Evolutionary conservation across 2,888 invertebrate genomes (phyloP), one percentile per base, ranked within the genome.

Genomic region (Eupithecia centaureata): DNA sequence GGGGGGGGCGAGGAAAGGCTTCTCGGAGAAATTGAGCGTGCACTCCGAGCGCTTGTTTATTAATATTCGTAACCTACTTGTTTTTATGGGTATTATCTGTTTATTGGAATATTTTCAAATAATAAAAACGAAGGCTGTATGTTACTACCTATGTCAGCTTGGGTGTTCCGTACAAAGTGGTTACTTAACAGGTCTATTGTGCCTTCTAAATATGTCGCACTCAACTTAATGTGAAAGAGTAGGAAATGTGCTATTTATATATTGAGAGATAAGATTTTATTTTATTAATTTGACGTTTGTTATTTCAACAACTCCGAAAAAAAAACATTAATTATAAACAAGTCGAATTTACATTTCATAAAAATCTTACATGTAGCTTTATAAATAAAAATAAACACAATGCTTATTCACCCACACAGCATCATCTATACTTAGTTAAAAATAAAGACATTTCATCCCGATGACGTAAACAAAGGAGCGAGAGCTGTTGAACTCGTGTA

Each of bases 21-120:
- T 63, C 54, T 63, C 63, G 56, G 33, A 56, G 60, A 42, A 61
- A 67, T 47, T 27, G 47, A 61, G 54, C 28, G 61, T 32, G 27
- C 56, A 52, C 54, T 56, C 47, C 42, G 30, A 52, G 27, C 52
- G 52, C 52, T 52, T 27, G 52, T 52, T 52, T 52, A 52, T 52
- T 25, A 52, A 52, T 52, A 52, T 27, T 52, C 25, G 5, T 52
- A 27, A 13, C 13, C 15, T 15, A 27, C 25, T 52, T 52, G 22
- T 52, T 52, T 52, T 25, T 52, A 27, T 27, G 15, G 15, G 5
- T 15, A 27, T 52, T 15, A 52, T 27, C 27, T 12, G 52, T 52
- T 27, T 27, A 27, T 52, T 27, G 52, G 51, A 13, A 52, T 52
- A 47, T 47, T 47, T 15, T 15, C 15, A 52, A 52, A 52, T 15